Conservation (phyloP, 2,113 vertebrate genomes). For the Carassius carassius region DNA sequence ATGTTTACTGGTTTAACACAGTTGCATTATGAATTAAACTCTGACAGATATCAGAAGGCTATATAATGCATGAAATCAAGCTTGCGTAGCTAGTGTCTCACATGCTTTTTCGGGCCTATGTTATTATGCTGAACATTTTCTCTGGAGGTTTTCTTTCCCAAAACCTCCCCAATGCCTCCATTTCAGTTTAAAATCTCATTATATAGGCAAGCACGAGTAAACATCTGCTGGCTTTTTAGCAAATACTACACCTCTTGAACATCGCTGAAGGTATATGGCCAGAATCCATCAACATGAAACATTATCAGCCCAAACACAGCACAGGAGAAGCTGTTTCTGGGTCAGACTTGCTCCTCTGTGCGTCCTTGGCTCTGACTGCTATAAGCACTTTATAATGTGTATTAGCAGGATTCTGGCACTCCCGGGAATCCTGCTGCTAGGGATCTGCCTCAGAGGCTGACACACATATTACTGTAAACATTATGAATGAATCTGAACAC, state of each 20-base stretch:
- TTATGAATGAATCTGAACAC: conserved; percentile 56
- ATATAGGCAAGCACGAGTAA: conserved; percentile 31
- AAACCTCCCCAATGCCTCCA: not conserved
- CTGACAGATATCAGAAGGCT: not conserved
- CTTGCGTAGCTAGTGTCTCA: not conserved
- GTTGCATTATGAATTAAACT: not conserved
- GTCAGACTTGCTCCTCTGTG: conserved; percentile 62
- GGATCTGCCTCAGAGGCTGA: conserved; percentile 41
- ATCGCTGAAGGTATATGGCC: conserved; percentile 14
- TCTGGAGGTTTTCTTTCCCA: not conserved
- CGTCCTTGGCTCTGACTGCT: conserved; percentile 68
- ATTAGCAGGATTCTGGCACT: conserved; percentile 59
- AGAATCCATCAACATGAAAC: conserved; percentile 30
- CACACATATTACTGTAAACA: conserved; percentile 19
- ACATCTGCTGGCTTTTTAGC: conserved; percentile 8
- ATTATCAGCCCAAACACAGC: conserved; percentile 53
- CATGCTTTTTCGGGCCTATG: not conserved
- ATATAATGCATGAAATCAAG: not conserved
- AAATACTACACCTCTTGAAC: not conserved
- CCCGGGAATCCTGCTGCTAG: conserved; percentile 52
- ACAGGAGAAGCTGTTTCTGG: conserved; percentile 70
- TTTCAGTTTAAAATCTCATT: conserved; percentile 33
- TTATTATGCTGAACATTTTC: conserved; percentile 9
- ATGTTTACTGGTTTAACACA: not conserved
- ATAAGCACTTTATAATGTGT: conserved; percentile 59